Conservation (phyloP, 1,140 invertebrate species). For the Pseudobourletiella spinata region DNA sequence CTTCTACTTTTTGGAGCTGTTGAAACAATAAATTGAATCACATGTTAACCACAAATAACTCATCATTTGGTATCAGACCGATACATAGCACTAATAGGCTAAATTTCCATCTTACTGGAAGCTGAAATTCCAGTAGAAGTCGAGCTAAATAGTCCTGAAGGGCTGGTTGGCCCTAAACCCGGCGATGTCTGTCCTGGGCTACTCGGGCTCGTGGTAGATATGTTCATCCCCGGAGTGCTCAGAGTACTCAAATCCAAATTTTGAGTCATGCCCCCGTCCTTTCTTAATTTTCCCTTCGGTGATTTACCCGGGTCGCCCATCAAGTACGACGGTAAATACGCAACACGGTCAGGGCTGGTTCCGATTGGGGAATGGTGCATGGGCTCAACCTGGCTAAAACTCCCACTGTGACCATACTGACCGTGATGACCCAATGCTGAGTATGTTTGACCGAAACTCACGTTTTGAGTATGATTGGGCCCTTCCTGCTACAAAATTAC, state of each 20-base stretch:
- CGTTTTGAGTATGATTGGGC: not conserved
- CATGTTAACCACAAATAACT: too few species aligned
- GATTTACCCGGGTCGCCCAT: not conserved
- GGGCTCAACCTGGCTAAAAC: not conserved
- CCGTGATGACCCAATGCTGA: not conserved
- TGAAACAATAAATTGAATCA: not conserved
- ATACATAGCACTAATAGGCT: too few species aligned
- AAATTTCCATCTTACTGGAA: not conserved
- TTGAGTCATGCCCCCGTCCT: not conserved
- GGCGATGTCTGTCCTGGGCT: not conserved
- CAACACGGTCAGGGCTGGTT: not conserved
- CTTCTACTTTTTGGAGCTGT: not conserved
- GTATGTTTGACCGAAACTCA: not conserved
- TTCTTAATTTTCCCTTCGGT: slow-evolving; percentile 1
- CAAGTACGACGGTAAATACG: not conserved
- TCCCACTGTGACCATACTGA: not conserved
- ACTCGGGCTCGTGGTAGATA: not conserved
- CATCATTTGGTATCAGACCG: too few species aligned
- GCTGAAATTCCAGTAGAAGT: not conserved
- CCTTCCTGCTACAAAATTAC: too few species aligned
- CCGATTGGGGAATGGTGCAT: not conserved
- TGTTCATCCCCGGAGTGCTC: not conserved
- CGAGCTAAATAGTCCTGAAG: not conserved
- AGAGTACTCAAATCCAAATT: not conserved
- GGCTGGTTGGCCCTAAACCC: not conserved